A percentile compares a stretch with the other conserved stretches of the same genome.
Conservation (phyloP, 2,113 vertebrate genomes). For the Synodontis membranacea region DNA sequence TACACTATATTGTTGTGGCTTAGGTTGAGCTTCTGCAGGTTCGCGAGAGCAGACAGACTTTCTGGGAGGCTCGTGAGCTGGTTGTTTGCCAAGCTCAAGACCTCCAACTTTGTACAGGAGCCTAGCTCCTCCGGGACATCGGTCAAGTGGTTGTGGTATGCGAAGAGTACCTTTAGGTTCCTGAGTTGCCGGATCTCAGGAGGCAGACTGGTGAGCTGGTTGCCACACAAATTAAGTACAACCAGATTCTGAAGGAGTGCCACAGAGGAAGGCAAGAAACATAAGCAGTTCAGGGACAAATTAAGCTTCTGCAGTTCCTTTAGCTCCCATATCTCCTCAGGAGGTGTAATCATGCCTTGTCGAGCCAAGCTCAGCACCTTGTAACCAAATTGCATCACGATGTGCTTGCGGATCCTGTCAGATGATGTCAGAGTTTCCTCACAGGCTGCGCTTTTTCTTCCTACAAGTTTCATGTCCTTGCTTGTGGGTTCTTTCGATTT, state of each 20-base stretch:
- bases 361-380: conserved; percentile 82
- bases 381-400: conserved; percentile 68
- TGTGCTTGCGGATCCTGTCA: conserved; percentile 61
- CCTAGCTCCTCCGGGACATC: conserved; percentile 86
- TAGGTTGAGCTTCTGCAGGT: conserved; percentile 84
- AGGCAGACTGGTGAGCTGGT: conserved; percentile 80
- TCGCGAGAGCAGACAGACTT: conserved; percentile 73
- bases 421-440: conserved; percentile 71
- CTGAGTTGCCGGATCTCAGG: conserved; percentile 81
- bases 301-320: conserved; percentile 87
- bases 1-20: conserved; percentile 84
- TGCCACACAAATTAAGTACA: conserved; percentile 86
- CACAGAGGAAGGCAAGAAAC: conserved; percentile 73
- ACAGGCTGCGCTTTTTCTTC: conserved; percentile 57
- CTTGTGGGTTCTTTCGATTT: conserved; percentile 62
- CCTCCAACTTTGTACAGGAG: conserved; percentile 81
- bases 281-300: conserved; percentile 83
- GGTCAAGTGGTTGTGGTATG: conserved; percentile 81
- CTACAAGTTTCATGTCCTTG: conserved; percentile 50
- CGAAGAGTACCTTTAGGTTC: conserved; percentile 83
- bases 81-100: conserved; percentile 88
- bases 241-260: conserved; percentile 79
- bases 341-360: conserved; percentile 79
- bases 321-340: conserved; percentile 85
- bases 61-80: conserved; percentile 77